A percentile compares a stretch with the other conserved stretches of the same genome.
Evolutionary conservation across 2,888 invertebrate species (phyloP).

Genomic region (Euclidia mi): DNA sequence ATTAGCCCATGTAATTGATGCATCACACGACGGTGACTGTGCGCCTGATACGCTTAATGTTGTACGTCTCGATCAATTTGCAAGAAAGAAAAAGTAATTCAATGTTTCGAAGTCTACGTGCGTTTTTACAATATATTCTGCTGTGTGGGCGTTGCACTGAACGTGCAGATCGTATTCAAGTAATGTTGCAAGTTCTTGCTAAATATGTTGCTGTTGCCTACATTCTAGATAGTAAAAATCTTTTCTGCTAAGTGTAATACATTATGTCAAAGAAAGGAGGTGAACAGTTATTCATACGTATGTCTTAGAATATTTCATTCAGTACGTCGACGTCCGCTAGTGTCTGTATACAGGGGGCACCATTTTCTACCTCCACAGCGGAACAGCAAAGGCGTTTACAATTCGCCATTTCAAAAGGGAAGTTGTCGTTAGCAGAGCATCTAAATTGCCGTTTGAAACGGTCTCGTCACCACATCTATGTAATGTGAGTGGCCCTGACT

Average conservation of each 20-base stretch:
- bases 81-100: slow-evolving; percentile 38
- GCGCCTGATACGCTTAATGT: slow-evolving; percentile 37
- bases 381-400: slow-evolving; percentile 50
- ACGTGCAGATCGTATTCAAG: slow-evolving; percentile 37
- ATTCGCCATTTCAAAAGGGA: slow-evolving; percentile 72
- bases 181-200: slow-evolving; percentile 42
- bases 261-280: slow-evolving; percentile 27
- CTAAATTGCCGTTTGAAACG: slow-evolving; percentile 71
- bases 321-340: slow-evolving; percentile 1
- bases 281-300: slow-evolving; percentile 5
- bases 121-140: slow-evolving; percentile 32
- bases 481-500: slow-evolving; percentile 66
- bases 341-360: slow-evolving; percentile 1
- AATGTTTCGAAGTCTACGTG: slow-evolving; percentile 8
- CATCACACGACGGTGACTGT: slow-evolving; percentile 56
- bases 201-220: slow-evolving; percentile 46
- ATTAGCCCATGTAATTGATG: slow-evolving; percentile 77
- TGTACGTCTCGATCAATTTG: slow-evolving; percentile 42
- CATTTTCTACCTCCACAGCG: slow-evolving; percentile 29
- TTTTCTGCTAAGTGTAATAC: slow-evolving; percentile 36
- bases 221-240: slow-evolving; percentile 44
- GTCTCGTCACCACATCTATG: slow-evolving; percentile 64
- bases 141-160: slow-evolving; percentile 36
- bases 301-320: background rate
- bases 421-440: slow-evolving; percentile 71